Base-by-base conservation (phyloP, 2,888 invertebrate genomes). In the Hipparchia sbordonii region DNA sequence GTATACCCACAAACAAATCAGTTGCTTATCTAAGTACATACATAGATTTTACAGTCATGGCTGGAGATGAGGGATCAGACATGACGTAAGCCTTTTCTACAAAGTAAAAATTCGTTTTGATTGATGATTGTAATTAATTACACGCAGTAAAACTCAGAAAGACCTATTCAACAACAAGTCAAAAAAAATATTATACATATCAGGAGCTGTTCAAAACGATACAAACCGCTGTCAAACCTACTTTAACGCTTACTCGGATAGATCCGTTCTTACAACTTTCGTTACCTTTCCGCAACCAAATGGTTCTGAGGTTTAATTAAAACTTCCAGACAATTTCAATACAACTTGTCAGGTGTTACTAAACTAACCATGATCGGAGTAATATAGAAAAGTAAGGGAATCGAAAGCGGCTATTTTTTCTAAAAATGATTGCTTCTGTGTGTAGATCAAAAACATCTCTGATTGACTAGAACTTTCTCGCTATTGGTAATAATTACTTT, bases 231-330 rank as follows among this genome's bases (percentile, higher is more conserved):
- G 80, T 79, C 79, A 76, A 76, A 79, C 79, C 79, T 73, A 73
- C 77, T 78, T 67, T 57, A 67, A 57, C 13, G 23, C 13, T 67
- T 13, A 23, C 60, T 60, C 59, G 51, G 77, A 79, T 79, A 77
- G 74, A 77, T 78, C 74, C 73, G 76, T 74, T 76, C 74, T 75
- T 73, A 73, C 76, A 77, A 79, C 78, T 81, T 79, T 78, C 78
- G 78, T 79, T 78, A 76, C 76, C 72, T 65, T 60, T 61, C 70
- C 65, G 73, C 76, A 77, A 80, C 74, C 69, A 71, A 70, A 72
- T 74, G 60, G 10, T 59, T 60, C 9, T 46, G 7, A 57, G 12
- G 39, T 67, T 67, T 63, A 63, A 63, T 63, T 51, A 63, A 63
- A 63, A 63, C 63, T 51, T 63, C 23, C 23, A 48, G 23, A 48